Conservation (phyloP, 2,113 vertebrate genomes). For the Notechis scutatus region DNA sequence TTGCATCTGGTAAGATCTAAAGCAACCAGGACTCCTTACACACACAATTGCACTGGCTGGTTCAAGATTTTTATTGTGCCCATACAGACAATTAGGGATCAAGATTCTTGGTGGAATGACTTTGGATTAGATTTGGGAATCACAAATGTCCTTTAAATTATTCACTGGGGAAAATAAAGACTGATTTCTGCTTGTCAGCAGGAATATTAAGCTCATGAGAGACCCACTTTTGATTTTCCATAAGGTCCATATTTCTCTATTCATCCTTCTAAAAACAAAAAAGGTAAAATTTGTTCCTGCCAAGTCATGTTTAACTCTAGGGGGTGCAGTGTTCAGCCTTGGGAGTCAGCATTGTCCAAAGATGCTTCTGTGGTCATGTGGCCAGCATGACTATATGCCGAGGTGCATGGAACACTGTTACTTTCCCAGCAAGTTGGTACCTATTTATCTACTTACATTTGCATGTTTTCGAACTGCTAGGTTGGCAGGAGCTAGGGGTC, state of each 20-base stretch:
- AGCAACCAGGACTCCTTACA: background rate
- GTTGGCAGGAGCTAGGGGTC: too few species aligned
- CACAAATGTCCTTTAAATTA: background rate
- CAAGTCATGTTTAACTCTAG: background rate
- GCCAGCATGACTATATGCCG: background rate
- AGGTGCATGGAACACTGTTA: background rate
- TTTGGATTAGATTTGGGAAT: background rate
- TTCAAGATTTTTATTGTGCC: background rate
- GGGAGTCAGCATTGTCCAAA: background rate
- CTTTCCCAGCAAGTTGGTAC: background rate
- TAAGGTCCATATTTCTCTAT: background rate
- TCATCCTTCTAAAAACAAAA: background rate
- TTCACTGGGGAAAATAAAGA: background rate
- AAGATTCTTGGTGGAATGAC: background rate
- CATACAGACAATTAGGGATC: background rate
- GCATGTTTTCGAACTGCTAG: background rate
- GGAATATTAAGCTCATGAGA: background rate
- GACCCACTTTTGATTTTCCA: background rate
- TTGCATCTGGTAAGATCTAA: background rate
- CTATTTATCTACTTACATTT: background rate
- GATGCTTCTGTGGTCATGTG: background rate
- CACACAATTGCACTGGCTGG: background rate
- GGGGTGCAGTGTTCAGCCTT: too few species aligned
- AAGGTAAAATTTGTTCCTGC: background rate
- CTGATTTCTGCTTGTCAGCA: background rate